These are phyloP conservation scores for Cantharis rustica DNA, from an alignment of 2,888 invertebrate genomes.

Conservation along the genomic window DNA sequence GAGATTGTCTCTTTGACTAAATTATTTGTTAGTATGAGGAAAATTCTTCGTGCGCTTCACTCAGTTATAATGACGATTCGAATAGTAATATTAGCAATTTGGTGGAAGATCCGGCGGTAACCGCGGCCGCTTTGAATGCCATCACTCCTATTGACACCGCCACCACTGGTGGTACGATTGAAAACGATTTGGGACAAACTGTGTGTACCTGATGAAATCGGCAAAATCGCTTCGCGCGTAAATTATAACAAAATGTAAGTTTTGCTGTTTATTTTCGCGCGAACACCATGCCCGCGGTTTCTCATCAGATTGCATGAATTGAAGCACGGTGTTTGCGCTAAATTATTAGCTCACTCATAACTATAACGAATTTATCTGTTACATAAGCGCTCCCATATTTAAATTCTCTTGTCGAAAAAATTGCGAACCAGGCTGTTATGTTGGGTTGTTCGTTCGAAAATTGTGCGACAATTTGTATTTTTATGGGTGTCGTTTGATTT, in stretches of 20 bases:
- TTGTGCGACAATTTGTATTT: background rate
- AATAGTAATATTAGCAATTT: conserved; percentile 52
- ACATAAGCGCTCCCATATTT: background rate
- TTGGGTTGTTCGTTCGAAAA: background rate
- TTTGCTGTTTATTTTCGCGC: background rate
- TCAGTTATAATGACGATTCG: conserved; percentile 57
- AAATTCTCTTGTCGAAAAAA: background rate
- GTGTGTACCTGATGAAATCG: conserved; percentile 50
- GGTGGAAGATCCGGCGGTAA: conserved; percentile 37
- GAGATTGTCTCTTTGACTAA: background rate
- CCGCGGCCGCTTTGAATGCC: conserved; percentile 32
- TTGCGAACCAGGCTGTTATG: background rate
- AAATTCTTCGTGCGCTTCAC: conserved; percentile 54
- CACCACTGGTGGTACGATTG: conserved; percentile 27
- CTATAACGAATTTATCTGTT: background rate
- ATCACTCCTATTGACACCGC: conserved; percentile 19
- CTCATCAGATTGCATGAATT: background rate
- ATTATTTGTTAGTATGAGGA: conserved; percentile 54
- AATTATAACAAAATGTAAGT: background rate
- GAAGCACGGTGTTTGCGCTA: background rate
- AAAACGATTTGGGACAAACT: conserved; percentile 38
- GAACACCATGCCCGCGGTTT: background rate
- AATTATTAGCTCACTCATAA: background rate
- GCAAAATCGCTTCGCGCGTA: background rate
- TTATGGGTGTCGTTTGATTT: background rate